Evolutionary conservation across 1,140 invertebrate genomes (phyloP), one percentile per base, ranked within the genome.

Genomic region (Diprion similis): DNA sequence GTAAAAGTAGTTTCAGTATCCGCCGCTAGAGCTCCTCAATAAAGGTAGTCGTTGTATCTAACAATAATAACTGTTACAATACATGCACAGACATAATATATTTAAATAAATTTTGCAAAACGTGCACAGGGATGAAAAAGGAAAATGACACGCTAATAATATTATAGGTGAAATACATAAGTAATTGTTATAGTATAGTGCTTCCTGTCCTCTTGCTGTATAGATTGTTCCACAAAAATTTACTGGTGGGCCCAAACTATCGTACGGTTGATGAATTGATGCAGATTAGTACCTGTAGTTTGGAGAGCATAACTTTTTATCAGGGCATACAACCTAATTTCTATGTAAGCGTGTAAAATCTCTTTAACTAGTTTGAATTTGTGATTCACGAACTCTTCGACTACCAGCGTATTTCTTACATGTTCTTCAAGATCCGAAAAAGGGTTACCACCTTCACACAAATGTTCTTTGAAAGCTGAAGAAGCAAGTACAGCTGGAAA

Each of bases 191-290:
- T 24, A 24, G 24, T 24, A 24, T 24, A 24, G 24, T 24, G 24
- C 24, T 24, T 24, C 24, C 24, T 24, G 24, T 24, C 24, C 1
- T 4, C 24, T 24, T 24, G 24, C 24, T 24, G 24, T 24, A 24
- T 24, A 24, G 24, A 24, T 24, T 24, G 24, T 24, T 24, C 24
- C 24, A 24, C 24, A 24, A 24, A 24, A 59, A 68, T 11, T 68
- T 68, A 68, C 37, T 68, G 66, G 17, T 68, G 37, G 17, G 66
- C 13, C 66, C 13, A 68, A 68, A 68, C 17, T 18, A 68, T 68
- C 13, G 10, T 3, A 13, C 66, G 66, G 19, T 15, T 68, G 18
- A 68, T 11, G 17, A 68, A 68, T 4, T 68, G 66, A 13, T 11
- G 66, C 8, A 19, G 10, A 19, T 68, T 68, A 10, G 66, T 68